These are phyloP conservation scores for Tetragonula clypearis DNA, from an alignment of 1,140 invertebrate species.

Conservation along the genomic window DNA sequence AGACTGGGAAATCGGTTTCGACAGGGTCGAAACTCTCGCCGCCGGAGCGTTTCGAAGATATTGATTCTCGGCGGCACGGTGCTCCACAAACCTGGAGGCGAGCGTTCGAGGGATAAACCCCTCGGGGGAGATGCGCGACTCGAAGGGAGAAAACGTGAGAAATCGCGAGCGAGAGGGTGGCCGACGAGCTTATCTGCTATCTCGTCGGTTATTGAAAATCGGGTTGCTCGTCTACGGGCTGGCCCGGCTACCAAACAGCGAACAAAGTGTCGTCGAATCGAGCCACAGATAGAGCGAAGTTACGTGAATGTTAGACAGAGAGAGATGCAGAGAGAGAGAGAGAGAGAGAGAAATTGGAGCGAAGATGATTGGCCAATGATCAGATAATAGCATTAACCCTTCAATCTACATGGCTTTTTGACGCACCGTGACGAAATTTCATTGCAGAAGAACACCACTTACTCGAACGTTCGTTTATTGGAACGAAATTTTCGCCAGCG, in stretches of 20 bases:
- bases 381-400: conserved; percentile 3
- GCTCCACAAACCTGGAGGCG: conserved; percentile 37
- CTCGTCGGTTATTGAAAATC: conserved; percentile 65
- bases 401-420: not conserved
- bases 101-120: conserved; percentile 45
- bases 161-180: conserved; percentile 51
- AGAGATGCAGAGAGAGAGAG: not conserved
- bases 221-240: conserved; percentile 1
- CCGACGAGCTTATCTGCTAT: conserved; percentile 54
- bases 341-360: no score
- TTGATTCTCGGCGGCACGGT: conserved; percentile 54
- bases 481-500: not conserved
- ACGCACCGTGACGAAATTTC: not conserved
- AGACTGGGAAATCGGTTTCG: conserved; percentile 50
- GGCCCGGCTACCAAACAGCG: not conserved
- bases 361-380: not conserved
- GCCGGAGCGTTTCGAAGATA: conserved; percentile 47
- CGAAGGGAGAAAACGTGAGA: conserved; percentile 53
- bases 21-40: conserved; percentile 40
- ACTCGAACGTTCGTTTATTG: not conserved
- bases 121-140: not conserved
- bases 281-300: not conserved
- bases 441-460: not conserved
- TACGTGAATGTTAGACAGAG: no score
- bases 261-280: conserved; percentile 9